Base-by-base conservation (phyloP, 2,888 invertebrate species). In the Pandemis cinnamomeana region DNA sequence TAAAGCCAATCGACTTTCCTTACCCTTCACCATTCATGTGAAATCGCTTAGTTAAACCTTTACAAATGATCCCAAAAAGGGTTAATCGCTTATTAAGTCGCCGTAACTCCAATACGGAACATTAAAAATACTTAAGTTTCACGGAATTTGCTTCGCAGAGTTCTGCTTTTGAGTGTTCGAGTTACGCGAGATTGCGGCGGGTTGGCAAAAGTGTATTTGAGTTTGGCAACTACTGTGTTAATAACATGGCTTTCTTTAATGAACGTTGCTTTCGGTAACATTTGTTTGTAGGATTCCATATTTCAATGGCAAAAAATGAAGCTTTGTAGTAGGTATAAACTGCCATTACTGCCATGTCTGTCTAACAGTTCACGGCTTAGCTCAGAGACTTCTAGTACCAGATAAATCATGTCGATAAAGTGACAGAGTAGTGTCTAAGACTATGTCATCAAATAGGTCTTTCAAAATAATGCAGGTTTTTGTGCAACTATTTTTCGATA, bases 31-130 rank as follows among this genome's bases (percentile, higher is more conserved):
- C 66, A 74, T 71, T 71, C 71, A 74, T 74, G 74, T 74, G 74
- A 74, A 74, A 74, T 73, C 67, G 71, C 71, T 74, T 71, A 74
- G 67, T 74, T 74, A 74, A 74, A 74, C 73, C 73, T 55, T 73
- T 66, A 73, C 67, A 71, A 74, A 74, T 74, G 73, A 67, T 70
- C 64, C 73, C 66, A 42, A 53, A 74, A 74, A 66, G 73, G 73
- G 73, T 74, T 74, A 74, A 74, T 74, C 70, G 70, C 66, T 70
- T 70, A 74, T 70, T 74, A 74, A 70, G 66, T 70, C 66, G 11
- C 70, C 53, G 66, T 61, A 61, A 70, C 70, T 74, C 48, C 66
- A 66, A 51, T 69, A 71, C 46, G 61, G 61, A 46, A 20, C 44
- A 46, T 58, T 63, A 67, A 74, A 67, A 74, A 67, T 55, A 53